Evolutionary conservation across 2,797 vertebrate genomes (phyloP).

Genomic region (Onychomys arenicola): DNA sequence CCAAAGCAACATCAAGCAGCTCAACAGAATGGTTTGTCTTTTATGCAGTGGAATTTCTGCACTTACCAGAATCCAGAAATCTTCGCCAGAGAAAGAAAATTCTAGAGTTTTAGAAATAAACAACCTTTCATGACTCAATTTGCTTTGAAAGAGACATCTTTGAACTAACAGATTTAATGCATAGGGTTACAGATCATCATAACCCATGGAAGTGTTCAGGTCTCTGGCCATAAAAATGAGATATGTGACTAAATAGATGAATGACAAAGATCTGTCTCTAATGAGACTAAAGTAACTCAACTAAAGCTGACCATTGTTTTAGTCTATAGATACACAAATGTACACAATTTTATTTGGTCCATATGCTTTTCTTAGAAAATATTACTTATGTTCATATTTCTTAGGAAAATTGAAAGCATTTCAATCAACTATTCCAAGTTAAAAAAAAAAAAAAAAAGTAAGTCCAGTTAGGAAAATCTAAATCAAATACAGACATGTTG

Average conservation of each 20-base stretch:
- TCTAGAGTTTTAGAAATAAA: conserved; percentile 17
- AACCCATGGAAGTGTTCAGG: not conserved
- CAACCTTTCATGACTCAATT: not conserved
- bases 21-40: conserved; percentile 32
- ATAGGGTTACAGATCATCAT: not conserved
- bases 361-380: not conserved
- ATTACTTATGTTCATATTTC: not conserved
- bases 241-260: not conserved
- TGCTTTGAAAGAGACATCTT: not conserved
- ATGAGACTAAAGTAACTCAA: not conserved
- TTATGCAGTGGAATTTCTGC: not conserved
- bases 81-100: conserved; percentile 7
- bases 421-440: not conserved
- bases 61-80: conserved; percentile 2
- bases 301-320: not conserved
- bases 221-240: not conserved
- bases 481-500: not conserved
- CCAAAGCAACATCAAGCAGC: not conserved
- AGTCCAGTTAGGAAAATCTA: not conserved
- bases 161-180: not conserved
- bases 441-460: not conserved
- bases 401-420: not conserved
- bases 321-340: not conserved
- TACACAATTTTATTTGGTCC: not conserved
- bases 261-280: not conserved